These are phyloP conservation scores for Cebus imitator DNA, from an alignment of 2,113 vertebrate species.

Conservation along the genomic window DNA sequence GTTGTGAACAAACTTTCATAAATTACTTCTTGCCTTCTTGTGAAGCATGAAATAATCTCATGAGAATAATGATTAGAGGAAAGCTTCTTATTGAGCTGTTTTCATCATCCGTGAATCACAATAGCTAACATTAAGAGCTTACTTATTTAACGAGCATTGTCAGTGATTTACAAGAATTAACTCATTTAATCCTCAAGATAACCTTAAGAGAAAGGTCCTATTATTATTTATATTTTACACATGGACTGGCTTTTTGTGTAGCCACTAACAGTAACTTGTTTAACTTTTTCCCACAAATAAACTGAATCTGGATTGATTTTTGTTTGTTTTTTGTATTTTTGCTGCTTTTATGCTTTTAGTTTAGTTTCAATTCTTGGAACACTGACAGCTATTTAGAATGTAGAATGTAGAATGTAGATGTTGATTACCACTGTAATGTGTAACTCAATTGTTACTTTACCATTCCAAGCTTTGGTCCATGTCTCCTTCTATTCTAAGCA, in stretches of 20 bases:
- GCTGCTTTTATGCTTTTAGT: background rate
- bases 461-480: background rate
- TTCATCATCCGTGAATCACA: background rate
- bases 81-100: background rate
- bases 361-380: background rate
- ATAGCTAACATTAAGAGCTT: background rate
- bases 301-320: background rate
- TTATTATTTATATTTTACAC: background rate
- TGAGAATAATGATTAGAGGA: background rate
- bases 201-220: background rate
- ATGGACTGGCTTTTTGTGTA: background rate
- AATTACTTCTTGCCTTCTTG: background rate
- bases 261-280: background rate
- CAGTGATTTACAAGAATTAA: background rate
- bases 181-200: background rate
- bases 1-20: background rate
- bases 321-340: background rate
- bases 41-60: background rate
- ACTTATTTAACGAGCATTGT: background rate
- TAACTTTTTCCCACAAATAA: background rate
- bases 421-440: background rate
- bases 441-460: background rate
- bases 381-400: background rate
- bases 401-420: background rate
- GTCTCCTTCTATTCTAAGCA: background rate